Evolutionary conservation across 2,888 invertebrate genomes (phyloP), one percentile per base, ranked within the genome.

Genomic region (Caenorhabditis parvicauda): DNA sequence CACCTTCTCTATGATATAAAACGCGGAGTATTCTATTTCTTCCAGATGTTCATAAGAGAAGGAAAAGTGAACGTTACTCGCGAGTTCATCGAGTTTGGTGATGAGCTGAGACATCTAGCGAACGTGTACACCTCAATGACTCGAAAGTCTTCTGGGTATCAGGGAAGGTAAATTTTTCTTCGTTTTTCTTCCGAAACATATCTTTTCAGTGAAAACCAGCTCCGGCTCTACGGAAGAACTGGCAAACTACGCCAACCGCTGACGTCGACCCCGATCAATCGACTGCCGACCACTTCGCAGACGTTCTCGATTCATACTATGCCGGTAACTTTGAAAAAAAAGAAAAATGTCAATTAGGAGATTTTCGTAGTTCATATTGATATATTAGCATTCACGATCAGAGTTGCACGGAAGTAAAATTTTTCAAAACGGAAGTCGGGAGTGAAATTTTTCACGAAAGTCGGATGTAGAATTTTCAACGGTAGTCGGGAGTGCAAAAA

Each of bases 11-110:
- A n/a, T n/a, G n/a, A n/a, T n/a, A n/a, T n/a, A 7, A 7, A 12
- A 6, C 19, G 6, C 7, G 17, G 19, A 17, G 19, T 12, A 39
- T 22, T 44, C 5, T 24, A 45, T 9, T 28, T 45, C 17, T 21
- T 62, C n/a, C 28, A 48, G 22, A 9, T 48, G 0, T 55, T 59
- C 35, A 14, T 27, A 24, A 27, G 43, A 25, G 52, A 54, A 14
- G 65, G 65, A 1, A 29, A 47, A 7, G 60, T 63, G 17, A 59
- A 62, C 17, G 28, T 65, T 1, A 47, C 46, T 9, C 54, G 47
- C 2, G 37, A 45, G 9, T 17, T 65, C 12, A 9, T 59, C 0
- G 60, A 66, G 4, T 50, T 69, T 21, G 65, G 65, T 1, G 51
- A 51, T 14, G 53, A 61, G 4, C 53, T 69, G 27, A 54, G 59